phyloP scores from a whole-genome alignment of 1,140 invertebrate species.

The Andrena cerasifolii region DNA sequence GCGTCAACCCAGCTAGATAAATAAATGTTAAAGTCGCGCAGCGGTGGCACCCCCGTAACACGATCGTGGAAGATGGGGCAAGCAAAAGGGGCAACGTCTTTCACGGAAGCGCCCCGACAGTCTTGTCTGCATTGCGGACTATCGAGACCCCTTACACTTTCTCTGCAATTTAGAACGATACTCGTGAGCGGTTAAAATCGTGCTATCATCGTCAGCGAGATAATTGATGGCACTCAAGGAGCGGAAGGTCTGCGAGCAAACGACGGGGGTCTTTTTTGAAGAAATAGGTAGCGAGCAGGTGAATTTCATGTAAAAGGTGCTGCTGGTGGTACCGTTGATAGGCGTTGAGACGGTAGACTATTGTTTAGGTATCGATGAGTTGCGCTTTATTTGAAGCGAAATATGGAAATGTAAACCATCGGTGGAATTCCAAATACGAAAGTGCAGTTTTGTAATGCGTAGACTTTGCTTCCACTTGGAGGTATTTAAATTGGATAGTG shows the following conservation, averaged over 20 bases:
- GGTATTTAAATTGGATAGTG: too few species aligned
- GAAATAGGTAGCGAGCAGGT: too few species aligned
- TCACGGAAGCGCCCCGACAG: slow-evolving; percentile 33
- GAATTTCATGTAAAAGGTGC: too few species aligned
- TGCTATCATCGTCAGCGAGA: neutral
- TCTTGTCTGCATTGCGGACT: neutral
- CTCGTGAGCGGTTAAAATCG: neutral
- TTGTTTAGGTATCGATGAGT: too few species aligned
- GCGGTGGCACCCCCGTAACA: slow-evolving; percentile 52
- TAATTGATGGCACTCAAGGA: neutral
- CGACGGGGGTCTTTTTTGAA: neutral
- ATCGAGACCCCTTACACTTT: slow-evolving; percentile 30
- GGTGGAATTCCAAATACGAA: too few species aligned
- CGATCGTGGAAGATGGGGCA: slow-evolving; percentile 45
- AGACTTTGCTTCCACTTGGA: too few species aligned
- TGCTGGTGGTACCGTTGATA: neutral
- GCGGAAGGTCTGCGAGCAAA: neutral
- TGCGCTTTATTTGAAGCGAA: too few species aligned
- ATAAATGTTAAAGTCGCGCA: slow-evolving; percentile 45
- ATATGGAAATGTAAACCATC: too few species aligned
- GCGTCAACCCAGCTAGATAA: slow-evolving; percentile 48
- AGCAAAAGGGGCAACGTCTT: slow-evolving; percentile 27
- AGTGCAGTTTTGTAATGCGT: too few species aligned
- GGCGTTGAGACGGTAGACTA: too few species aligned
- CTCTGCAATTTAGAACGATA: slow-evolving; percentile 2